Conservation (phyloP, 1,140 invertebrate genomes). For the Sitobion miscanthi region DNA sequence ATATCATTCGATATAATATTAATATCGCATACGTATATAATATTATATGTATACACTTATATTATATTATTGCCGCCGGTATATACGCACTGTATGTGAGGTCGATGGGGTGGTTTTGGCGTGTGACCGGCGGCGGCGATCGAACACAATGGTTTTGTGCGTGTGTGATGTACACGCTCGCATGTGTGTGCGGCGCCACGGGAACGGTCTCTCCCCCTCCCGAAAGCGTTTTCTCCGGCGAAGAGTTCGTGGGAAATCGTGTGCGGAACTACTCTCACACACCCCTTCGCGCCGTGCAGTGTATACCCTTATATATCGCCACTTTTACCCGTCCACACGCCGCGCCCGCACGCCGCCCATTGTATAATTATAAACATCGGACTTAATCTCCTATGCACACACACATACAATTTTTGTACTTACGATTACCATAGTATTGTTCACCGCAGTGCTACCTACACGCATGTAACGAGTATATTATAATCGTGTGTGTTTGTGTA, state of each 20-base stretch:
- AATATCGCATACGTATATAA: neutral
- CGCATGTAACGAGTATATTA: neutral
- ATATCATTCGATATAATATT: neutral
- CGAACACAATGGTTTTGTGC: constrained; percentile 19
- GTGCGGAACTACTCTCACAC: constrained; percentile 46
- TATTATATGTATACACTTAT: neutral
- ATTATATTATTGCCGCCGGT: neutral
- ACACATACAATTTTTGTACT: neutral
- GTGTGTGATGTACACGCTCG: too few relatives aligned
- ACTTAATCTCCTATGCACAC: neutral
- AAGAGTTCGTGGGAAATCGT: constrained; percentile 48
- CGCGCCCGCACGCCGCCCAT: neutral
- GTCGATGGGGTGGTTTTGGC: constrained; percentile 39
- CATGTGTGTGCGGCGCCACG: neutral
- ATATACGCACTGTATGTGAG: neutral
- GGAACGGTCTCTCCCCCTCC: neutral
- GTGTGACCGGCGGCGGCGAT: constrained; percentile 43
- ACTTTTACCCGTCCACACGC: neutral
- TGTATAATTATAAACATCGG: constrained; percentile 21
- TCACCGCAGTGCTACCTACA: neutral
- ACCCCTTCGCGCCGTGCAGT: neutral
- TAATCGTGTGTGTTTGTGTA: neutral
- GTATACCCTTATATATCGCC: neutral
- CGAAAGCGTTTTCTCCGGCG: neutral
- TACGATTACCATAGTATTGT: neutral